Conservation (phyloP, 1,140 invertebrate genomes). For the Drosophila parvula region DNA sequence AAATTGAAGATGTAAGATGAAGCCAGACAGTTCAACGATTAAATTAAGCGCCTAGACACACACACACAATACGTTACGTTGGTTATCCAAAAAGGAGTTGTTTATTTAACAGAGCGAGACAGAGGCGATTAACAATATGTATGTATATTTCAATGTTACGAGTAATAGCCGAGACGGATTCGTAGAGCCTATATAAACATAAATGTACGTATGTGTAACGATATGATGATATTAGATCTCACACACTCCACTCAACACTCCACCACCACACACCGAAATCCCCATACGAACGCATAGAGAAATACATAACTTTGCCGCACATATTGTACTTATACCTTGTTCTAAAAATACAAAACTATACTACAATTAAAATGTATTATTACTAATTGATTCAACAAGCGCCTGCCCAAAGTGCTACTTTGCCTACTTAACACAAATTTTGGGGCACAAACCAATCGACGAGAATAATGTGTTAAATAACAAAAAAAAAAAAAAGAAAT, state of each 20-base stretch:
- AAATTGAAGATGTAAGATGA: slow-evolving; percentile 25
- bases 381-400: slow-evolving; percentile 69
- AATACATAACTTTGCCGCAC: slow-evolving; percentile 40
- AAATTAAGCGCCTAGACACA: slow-evolving; percentile 77
- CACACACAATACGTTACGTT: slow-evolving; percentile 50
- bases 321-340: slow-evolving; percentile 61
- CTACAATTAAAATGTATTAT: slow-evolving; percentile 70
- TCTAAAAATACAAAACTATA: slow-evolving; percentile 41
- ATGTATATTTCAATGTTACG: slow-evolving; percentile 78
- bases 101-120: slow-evolving; percentile 48
- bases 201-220: slow-evolving; percentile 47
- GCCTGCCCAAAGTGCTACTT: slow-evolving; percentile 76
- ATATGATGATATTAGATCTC: slow-evolving; percentile 60
- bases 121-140: slow-evolving; percentile 43
- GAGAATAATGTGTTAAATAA: slow-evolving; percentile 21
- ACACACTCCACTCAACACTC: slow-evolving; percentile 26
- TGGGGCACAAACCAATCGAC: slow-evolving; percentile 46
- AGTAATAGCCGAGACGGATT: slow-evolving; percentile 44
- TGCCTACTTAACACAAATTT: slow-evolving; percentile 35
- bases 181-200: slow-evolving; percentile 52
- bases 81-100: slow-evolving; percentile 45
- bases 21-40: slow-evolving; percentile 74
- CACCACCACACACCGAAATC: neutral
- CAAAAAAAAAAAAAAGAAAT: slow-evolving; percentile 6
- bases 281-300: slow-evolving; percentile 24